A percentile compares a stretch with the other conserved stretches of the same genome.
Evolutionary conservation across 2,888 invertebrate genomes (phyloP).

Genomic region (Pterostichus madidus): DNA sequence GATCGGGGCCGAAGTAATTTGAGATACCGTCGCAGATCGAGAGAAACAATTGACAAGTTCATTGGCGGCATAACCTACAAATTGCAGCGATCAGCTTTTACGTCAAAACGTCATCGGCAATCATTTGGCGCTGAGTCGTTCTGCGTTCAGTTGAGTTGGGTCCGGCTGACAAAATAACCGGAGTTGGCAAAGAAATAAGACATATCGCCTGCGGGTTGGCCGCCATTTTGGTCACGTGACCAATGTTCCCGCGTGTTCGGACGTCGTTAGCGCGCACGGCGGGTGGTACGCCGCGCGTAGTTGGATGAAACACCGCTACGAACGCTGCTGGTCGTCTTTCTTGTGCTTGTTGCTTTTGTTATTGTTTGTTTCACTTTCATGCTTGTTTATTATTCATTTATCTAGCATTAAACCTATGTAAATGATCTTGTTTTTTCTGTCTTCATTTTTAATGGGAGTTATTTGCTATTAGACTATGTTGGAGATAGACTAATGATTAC

Average conservation of each 20-base stretch:
- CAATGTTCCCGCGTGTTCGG: slow-evolving; percentile 30
- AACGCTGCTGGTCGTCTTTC: slow-evolving; percentile 46
- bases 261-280: slow-evolving; percentile 38
- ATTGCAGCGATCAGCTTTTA: slow-evolving; percentile 64
- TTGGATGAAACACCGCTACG: slow-evolving; percentile 7
- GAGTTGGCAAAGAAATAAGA: slow-evolving; percentile 40
- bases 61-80: slow-evolving; percentile 60
- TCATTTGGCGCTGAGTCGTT: slow-evolving; percentile 41
- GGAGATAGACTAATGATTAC: slow-evolving; percentile 43
- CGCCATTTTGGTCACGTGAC: slow-evolving; percentile 35
- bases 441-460: slow-evolving; percentile 36
- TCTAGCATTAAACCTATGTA: slow-evolving; percentile 66
- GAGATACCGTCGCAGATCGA: slow-evolving; percentile 49
- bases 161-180: slow-evolving; percentile 38
- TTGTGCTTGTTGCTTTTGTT: slow-evolving; percentile 1
- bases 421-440: slow-evolving; percentile 48
- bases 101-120: slow-evolving; percentile 63
- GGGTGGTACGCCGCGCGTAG: slow-evolving; percentile 29
- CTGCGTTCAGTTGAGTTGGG: slow-evolving; percentile 18
- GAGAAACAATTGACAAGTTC: slow-evolving; percentile 63
- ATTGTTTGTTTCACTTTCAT: slow-evolving; percentile 52
- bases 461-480: background rate
- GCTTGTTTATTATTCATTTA: slow-evolving; percentile 51
- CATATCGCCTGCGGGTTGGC: slow-evolving; percentile 15
- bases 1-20: slow-evolving; percentile 53